phyloP scores from a whole-genome alignment of 2,113 vertebrate species.

The Anas platyrhynchos region DNA sequence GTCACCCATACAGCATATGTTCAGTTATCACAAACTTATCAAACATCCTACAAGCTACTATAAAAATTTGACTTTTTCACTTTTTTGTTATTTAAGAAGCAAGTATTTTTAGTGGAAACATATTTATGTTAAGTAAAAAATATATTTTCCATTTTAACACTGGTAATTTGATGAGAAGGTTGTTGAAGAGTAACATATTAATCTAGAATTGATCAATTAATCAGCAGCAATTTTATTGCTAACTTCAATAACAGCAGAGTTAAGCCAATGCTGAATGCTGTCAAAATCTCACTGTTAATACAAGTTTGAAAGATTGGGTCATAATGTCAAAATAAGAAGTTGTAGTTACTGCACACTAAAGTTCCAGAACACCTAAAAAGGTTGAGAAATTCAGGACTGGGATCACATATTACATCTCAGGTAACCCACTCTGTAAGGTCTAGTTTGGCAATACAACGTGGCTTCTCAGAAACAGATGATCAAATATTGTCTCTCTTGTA shows the following conservation, averaged over 20 bases:
- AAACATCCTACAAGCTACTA: not conserved
- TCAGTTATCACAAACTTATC: not conserved
- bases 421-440: not conserved
- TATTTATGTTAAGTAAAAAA: not conserved
- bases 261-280: not conserved
- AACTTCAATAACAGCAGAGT: not conserved
- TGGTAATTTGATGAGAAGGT: not conserved
- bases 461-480: not conserved
- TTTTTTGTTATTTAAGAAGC: not conserved
- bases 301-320: not conserved
- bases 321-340: not conserved
- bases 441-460: fast-evolving
- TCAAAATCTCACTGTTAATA: conserved; percentile 1
- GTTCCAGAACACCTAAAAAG: not conserved
- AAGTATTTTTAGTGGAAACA: not conserved
- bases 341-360: not conserved
- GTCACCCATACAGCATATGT: not conserved
- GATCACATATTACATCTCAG: not conserved
- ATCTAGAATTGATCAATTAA: not conserved
- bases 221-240: not conserved
- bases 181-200: not conserved
- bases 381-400: not conserved
- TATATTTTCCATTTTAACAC: not conserved
- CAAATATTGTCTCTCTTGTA: not conserved
- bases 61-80: not conserved